phyloP scores from a whole-genome alignment of 2,888 invertebrate species.

The Venusia cambrica region DNA sequence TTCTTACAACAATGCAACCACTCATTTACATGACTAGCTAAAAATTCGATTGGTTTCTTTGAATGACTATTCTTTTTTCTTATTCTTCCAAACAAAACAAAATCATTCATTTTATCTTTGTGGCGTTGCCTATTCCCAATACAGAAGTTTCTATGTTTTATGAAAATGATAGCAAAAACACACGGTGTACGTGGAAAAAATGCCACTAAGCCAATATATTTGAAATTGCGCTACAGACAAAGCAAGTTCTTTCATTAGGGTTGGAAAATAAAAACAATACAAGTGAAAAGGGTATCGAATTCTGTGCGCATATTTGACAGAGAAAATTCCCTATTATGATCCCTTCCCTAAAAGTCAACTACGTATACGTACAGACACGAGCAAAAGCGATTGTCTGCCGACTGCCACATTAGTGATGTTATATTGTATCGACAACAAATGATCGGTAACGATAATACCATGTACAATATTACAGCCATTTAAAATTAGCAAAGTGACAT shows the following conservation, averaged over 20 bases:
- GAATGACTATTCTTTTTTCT: constrained; percentile 12
- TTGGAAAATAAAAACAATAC: constrained; percentile 78
- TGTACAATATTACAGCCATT: constrained; percentile 13
- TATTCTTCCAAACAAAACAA: constrained; percentile 11
- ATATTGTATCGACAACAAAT: constrained; percentile 32
- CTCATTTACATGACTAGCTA: constrained; percentile 18
- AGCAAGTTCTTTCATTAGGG: constrained; percentile 78
- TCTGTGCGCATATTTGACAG: constrained; percentile 69
- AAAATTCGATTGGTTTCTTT: constrained; percentile 7
- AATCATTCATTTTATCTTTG: constrained; percentile 18
- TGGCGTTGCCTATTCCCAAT: constrained; percentile 29
- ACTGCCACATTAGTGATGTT: constrained; percentile 39
- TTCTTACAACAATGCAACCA: constrained; percentile 19
- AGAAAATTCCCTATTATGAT: constrained; percentile 77
- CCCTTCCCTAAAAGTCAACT: constrained; percentile 74
- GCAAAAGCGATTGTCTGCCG: constrained; percentile 69
- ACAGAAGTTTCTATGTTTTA: constrained; percentile 33
- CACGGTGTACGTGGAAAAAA: constrained; percentile 41
- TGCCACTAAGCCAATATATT: constrained; percentile 58
- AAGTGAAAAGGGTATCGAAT: constrained; percentile 77
- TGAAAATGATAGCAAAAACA: constrained; percentile 35
- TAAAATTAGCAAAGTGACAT: constrained; percentile 29
- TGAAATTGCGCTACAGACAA: constrained; percentile 68
- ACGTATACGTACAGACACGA: constrained; percentile 59
- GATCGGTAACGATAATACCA: constrained; percentile 24